Percentiles rank a stretch among this genome's conserved stretches.
These are phyloP conservation scores for Maccullochella peelii DNA, from an alignment of 2,113 vertebrate species.

Conservation along the genomic window DNA sequence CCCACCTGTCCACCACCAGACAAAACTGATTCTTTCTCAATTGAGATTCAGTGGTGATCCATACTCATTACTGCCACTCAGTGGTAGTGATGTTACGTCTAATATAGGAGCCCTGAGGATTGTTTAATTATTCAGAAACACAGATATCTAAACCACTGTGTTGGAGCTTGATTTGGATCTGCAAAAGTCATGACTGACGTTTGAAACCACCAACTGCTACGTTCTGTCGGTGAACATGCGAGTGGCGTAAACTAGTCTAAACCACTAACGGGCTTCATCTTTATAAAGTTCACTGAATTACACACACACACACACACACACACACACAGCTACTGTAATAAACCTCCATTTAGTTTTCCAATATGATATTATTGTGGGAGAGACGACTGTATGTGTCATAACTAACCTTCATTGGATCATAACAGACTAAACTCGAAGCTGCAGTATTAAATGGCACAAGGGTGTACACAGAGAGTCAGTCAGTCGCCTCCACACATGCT, in stretches of 20 bases:
- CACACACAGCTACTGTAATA: not conserved
- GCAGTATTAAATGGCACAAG: not conserved
- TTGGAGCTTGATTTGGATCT: not conserved
- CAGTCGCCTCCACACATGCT: not conserved
- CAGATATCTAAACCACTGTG: not conserved
- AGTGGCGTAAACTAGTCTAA: not conserved
- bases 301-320: not conserved
- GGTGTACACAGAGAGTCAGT: not conserved
- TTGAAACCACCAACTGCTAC: not conserved
- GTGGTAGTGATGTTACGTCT: conserved; percentile 1
- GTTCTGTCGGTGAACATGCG: not conserved
- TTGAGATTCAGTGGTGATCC: not conserved
- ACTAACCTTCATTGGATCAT: not conserved
- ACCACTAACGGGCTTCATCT: not conserved
- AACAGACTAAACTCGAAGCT: not conserved
- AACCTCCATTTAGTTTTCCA: not conserved
- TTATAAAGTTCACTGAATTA: not conserved
- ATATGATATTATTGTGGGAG: not conserved
- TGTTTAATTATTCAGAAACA: not conserved
- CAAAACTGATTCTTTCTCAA: not conserved
- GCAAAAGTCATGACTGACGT: not conserved
- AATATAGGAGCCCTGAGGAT: not conserved
- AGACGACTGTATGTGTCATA: not conserved
- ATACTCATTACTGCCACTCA: not conserved
- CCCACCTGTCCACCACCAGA: not conserved